Conservation (phyloP, 2,113 vertebrate species). For the Onychorhynchus coronatus region DNA sequence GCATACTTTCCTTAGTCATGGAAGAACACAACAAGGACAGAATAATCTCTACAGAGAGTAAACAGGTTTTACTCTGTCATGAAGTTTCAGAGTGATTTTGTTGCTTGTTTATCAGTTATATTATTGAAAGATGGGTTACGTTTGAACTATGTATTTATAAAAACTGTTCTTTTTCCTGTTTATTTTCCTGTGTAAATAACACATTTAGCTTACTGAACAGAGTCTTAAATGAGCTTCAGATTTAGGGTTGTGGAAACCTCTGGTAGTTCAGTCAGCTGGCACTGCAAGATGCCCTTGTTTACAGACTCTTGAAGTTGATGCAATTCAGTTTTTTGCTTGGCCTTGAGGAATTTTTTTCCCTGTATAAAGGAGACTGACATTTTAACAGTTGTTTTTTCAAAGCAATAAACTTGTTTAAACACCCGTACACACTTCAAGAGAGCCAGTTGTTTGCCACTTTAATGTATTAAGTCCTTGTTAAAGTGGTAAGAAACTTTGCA, state of each 20-base stretch:
- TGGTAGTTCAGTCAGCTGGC: not conserved
- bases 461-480: not conserved
- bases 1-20: not conserved
- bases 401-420: not conserved
- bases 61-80: not conserved
- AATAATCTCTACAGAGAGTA: not conserved
- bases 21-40: not conserved
- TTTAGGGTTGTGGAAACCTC: not conserved
- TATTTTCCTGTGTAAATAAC: not conserved
- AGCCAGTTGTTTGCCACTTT: not conserved
- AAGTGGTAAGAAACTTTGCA: not conserved
- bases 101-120: not conserved
- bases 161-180: not conserved
- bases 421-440: not conserved
- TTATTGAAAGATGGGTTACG: not conserved
- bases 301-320: not conserved
- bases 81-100: not conserved
- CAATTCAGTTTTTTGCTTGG: not conserved
- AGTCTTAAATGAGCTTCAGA: not conserved
- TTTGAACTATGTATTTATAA: not conserved
- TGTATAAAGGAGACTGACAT: not conserved
- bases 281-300: not conserved
- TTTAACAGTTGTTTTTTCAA: not conserved
- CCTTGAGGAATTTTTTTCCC: not conserved
- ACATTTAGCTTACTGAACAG: not conserved